phyloP scores from a whole-genome alignment of 2,888 invertebrate genomes.

The Torymus auratus region DNA sequence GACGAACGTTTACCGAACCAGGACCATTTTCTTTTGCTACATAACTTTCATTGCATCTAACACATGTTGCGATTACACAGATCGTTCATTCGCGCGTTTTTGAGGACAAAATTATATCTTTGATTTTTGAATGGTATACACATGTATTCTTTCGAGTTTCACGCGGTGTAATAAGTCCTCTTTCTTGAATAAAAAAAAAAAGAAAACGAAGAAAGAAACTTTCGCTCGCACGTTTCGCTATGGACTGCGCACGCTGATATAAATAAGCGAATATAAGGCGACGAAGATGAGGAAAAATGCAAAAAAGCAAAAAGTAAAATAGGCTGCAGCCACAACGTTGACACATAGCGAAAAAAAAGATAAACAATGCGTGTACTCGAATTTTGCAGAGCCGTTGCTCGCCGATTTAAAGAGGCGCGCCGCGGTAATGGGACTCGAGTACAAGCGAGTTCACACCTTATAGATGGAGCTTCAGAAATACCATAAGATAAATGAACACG shows the following conservation, averaged over 20 bases:
- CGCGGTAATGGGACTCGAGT: conserved; percentile 28
- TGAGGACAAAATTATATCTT: neutral
- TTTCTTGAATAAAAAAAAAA: too few species aligned
- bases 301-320: conserved; percentile 22
- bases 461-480: conserved; percentile 70
- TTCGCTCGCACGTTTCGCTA: conserved; percentile 52
- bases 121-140: neutral
- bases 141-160: too few species aligned
- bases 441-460: conserved; percentile 47
- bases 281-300: neutral
- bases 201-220: conserved; percentile 42
- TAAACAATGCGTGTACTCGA: conserved; percentile 34
- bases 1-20: too few species aligned
- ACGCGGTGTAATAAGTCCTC: too few species aligned
- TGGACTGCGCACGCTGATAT: conserved; percentile 42
- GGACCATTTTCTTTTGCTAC: too few species aligned
- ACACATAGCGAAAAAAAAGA: conserved; percentile 10
- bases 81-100: conserved; percentile 7
- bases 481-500: conserved; percentile 66
- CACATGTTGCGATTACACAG: neutral
- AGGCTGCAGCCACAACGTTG: conserved; percentile 33
- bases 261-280: conserved; percentile 1
- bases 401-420: neutral
- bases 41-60: neutral
- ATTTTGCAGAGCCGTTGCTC: conserved; percentile 1